Evolutionary conservation across 2,888 invertebrate genomes (phyloP), one percentile per base, ranked within the genome.

Genomic region (Charanyca ferruginea): DNA sequence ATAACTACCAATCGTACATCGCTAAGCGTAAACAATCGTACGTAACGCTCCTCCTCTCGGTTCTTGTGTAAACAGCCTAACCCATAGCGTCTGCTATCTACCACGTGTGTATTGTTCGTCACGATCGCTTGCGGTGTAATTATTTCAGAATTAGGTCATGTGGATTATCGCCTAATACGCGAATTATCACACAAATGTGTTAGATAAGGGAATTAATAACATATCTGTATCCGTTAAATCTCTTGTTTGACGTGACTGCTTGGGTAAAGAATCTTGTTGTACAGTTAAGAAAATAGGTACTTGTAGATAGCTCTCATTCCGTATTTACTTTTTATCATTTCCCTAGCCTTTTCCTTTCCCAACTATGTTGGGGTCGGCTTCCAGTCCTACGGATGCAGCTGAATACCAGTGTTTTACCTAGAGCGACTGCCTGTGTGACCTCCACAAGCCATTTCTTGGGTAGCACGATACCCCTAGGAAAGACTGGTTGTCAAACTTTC

Each of bases 121-220:
- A 68, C 68, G 79, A 55, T 61, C 48, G 61, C 54, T 60, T 51
- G 73, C 35, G 57, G 57, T 55, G 35, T 74, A 62, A 68, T 74
- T 68, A 62, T 62, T 73, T 55, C 47, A 61, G 59, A 74, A 76
- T 76, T 65, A 76, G 68, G 76, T 79, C 79, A 74, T 32, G 49
- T 11, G 64, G 76, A 74, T 76, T 79, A 76, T 68, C 63, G 28
- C 13, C 20, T 76, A 76, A 74, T 69, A 63, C 68, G 63, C 23
- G 58, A 78, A 68, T 68, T 57, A 75, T 35, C 51, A 25, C 42
- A 25, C 58, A 49, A 59, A 62, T 60, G 57, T 68, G 22, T 63
- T 49, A 53, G 79, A 78, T 78, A 76, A 67, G 52, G 52, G 63
- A 59, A 54, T 74, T 74, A 55, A 67, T 66, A 55, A 61, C 45